Percentiles rank a stretch among this genome's conserved stretches.
These are phyloP conservation scores for Mesochorus sp. DNA, from an alignment of 2,888 invertebrate genomes.

Conservation along the genomic window DNA sequence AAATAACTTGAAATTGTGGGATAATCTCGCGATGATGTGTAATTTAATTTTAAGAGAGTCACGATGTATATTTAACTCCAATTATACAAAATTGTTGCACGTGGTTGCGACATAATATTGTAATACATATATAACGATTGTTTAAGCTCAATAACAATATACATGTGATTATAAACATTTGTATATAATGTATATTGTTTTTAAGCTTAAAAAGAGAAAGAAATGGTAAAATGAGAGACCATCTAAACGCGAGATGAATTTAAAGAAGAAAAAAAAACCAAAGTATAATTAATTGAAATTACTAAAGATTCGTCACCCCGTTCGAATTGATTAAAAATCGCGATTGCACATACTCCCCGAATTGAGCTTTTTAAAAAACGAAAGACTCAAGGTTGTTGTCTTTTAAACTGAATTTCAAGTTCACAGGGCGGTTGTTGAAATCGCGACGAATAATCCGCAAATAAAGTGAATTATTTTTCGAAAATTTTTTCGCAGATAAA, in stretches of 20 bases:
- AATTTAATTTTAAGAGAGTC: slow-evolving; percentile 31
- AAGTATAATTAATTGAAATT: slow-evolving; percentile 28
- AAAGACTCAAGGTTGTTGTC: neutral
- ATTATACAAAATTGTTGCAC: slow-evolving; percentile 42
- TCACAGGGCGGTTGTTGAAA: neutral
- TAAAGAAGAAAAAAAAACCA: slow-evolving; percentile 1
- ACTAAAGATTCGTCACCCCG: slow-evolving; percentile 24
- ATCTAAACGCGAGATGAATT: slow-evolving; percentile 2
- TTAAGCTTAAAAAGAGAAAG: slow-evolving; percentile 50
- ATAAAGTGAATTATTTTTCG: slow-evolving; percentile 55
- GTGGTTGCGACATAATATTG: slow-evolving; percentile 37
- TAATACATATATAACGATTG: slow-evolving; percentile 14
- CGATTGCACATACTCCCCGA: neutral
- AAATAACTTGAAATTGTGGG: neutral
- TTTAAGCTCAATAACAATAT: slow-evolving; percentile 33
- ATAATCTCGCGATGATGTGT: slow-evolving; percentile 37
- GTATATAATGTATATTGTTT: slow-evolving; percentile 59
- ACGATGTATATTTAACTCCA: slow-evolving; percentile 54
- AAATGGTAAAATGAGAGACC: neutral
- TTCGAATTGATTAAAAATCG: slow-evolving; percentile 35
- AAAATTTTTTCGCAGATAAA: slow-evolving; percentile 49
- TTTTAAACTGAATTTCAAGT: slow-evolving; percentile 5
- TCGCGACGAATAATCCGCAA: slow-evolving; percentile 22
- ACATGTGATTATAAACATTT: too few species aligned
- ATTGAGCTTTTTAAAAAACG: neutral